phyloP scores from a whole-genome alignment of 2,888 invertebrate species.

The Oscheius sp. region DNA sequence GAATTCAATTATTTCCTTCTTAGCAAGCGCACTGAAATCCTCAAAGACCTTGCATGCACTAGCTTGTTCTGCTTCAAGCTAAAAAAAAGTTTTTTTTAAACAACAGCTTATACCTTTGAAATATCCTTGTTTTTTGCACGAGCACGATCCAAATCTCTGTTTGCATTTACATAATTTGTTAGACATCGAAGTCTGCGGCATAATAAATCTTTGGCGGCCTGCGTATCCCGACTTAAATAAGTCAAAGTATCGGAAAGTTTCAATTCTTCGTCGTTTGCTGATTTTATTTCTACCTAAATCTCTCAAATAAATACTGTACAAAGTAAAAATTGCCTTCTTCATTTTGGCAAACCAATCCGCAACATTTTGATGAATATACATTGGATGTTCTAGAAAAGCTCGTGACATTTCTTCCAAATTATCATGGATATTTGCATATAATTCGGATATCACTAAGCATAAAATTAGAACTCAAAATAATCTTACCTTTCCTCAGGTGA shows the following conservation, averaged over 20 bases:
- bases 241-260: slow-evolving; percentile 92
- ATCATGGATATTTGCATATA: slow-evolving; percentile 91
- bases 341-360: slow-evolving; percentile 49
- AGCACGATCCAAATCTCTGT: slow-evolving; percentile 92
- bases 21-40: slow-evolving; percentile 91
- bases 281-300: slow-evolving; percentile 84
- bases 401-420: slow-evolving; percentile 88
- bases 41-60: slow-evolving; percentile 94
- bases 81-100: slow-evolving; percentile 49
- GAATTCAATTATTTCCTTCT: slow-evolving; percentile 76
- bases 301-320: slow-evolving; percentile 86
- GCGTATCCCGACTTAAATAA: slow-evolving; percentile 95
- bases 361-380: slow-evolving; percentile 73
- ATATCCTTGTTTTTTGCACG: slow-evolving; percentile 96
- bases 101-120: slow-evolving; percentile 78
- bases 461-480: not conserved
- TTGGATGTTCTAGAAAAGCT: slow-evolving; percentile 82
- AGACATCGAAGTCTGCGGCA: slow-evolving; percentile 89
- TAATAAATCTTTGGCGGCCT: slow-evolving; percentile 92
- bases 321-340: slow-evolving; percentile 79
- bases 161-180: slow-evolving; percentile 93
- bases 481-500: slow-evolving; percentile 71
- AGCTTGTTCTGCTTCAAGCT: slow-evolving; percentile 95
- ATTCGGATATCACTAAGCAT: slow-evolving; percentile 86
- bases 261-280: slow-evolving; percentile 95